A percentile compares a stretch with the other conserved stretches of the same genome.
Conservation (phyloP, 2,113 vertebrate species). For the Bubalus kerabau region DNA sequence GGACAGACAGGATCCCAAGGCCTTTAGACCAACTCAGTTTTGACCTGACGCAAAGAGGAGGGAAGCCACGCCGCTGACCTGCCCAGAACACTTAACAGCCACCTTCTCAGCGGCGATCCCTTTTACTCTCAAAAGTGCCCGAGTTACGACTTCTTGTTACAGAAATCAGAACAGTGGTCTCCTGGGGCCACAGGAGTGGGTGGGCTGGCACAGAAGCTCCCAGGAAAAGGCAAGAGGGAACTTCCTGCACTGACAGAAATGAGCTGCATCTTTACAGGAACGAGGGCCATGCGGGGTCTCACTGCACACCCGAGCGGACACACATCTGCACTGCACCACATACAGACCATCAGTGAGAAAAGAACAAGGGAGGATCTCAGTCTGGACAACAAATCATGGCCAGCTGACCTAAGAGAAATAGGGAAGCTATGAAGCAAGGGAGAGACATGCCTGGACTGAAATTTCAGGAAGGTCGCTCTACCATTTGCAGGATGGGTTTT, state of each 20-base stretch:
- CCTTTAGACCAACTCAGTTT: neutral
- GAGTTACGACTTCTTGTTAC: neutral
- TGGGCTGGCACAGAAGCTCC: neutral
- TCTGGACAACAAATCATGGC: neutral
- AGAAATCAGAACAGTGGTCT: neutral
- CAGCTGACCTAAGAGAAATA: neutral
- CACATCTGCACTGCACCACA: neutral
- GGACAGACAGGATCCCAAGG: neutral
- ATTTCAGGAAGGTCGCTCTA: neutral
- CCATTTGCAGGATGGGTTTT: neutral
- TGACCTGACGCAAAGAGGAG: neutral
- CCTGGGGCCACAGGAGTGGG: too few species aligned
- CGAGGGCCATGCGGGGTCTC: too few species aligned
- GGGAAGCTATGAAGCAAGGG: neutral
- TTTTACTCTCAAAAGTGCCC: neutral
- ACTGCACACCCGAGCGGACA: too few species aligned
- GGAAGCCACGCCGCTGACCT: neutral
- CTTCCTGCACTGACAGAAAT: neutral
- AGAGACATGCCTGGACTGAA: too few species aligned
- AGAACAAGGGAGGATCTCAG: neutral
- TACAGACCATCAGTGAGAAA: neutral
- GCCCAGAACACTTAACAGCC: neutral
- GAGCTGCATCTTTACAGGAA: neutral
- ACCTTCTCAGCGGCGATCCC: neutral
- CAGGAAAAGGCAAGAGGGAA: neutral